Evolutionary conservation across 2,888 invertebrate genomes (phyloP), one percentile per base, ranked within the genome.

Genomic region (Pocota personata): DNA sequence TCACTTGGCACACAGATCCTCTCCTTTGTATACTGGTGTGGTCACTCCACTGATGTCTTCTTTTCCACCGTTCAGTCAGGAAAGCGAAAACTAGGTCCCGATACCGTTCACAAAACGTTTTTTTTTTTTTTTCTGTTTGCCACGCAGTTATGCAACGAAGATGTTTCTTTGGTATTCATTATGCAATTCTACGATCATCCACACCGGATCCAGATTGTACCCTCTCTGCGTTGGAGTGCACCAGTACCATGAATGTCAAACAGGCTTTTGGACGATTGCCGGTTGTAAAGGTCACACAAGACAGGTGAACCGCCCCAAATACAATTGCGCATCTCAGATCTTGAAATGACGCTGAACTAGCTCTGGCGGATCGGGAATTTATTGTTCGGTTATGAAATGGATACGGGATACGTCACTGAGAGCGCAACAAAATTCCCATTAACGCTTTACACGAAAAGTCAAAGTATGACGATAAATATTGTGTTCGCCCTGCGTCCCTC

Each of bases 241-340:
- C 50, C 12, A 3, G 16, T 46, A 27, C 1, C 32, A 64, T 75
- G 75, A 86, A 86, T 86, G 86, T 86, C 82, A 86, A 76, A 71
- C 58, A 52, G 82, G 66, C 82, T 86, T 35, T 69, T 37, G 86
- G 80, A 66, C 82, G 75, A n/a, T 43, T 52, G 52, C 48, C 46
- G 82, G 16, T 40, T 82, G 67, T 57, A 86, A 86, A 86, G 86
- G 86, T 86, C 82, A 64, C 46, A 76, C 83, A 77, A 71, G 71
- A 72, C 72, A 77, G 77, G 77, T 86, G 86, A 77, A 86, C 76
- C 86, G 86, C 86, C 86, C 86, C 86, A 86, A 76, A 82, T 67
- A 37, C 75, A 75, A 86, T 77, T 86, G 67, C n/a, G n/a, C 72
- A 71, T 71, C 72, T 86, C 48, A 55, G 60, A 80, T 66, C 71